Evolutionary conservation across 2,797 vertebrate species (phyloP).

Genomic region (Sebastes glaucus): DNA sequence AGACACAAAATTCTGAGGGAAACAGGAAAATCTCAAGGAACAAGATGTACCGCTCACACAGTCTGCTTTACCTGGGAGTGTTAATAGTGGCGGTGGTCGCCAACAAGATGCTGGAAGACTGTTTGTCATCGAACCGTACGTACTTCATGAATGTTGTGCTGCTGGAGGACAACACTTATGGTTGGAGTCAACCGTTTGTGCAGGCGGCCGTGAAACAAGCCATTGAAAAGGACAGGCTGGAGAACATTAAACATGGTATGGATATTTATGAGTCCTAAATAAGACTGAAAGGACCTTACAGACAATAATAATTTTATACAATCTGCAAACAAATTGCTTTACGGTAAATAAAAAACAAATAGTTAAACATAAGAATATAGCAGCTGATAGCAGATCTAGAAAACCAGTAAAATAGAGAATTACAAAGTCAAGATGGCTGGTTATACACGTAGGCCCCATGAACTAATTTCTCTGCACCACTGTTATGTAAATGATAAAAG

Average conservation of each 20-base stretch:
- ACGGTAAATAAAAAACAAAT: neutral
- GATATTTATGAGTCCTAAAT: neutral
- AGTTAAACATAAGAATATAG: neutral
- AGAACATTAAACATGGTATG: slow-evolving; percentile 78
- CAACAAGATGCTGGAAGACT: slow-evolving; percentile 64
- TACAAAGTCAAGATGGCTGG: neutral
- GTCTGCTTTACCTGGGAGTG: slow-evolving; percentile 55
- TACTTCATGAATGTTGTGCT: slow-evolving; percentile 89
- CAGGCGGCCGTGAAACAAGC: slow-evolving; percentile 77
- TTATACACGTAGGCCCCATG: neutral
- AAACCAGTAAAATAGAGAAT: neutral
- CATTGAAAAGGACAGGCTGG: slow-evolving; percentile 71
- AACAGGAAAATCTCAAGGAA: neutral
- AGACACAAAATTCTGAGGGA: neutral
- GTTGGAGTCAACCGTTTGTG: slow-evolving; percentile 74
- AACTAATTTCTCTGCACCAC: neutral
- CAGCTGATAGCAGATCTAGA: neutral
- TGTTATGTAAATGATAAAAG: neutral
- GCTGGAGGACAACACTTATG: slow-evolving; percentile 86
- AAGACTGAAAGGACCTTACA: neutral
- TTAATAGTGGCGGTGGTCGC: slow-evolving; percentile 17
- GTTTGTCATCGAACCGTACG: neutral
- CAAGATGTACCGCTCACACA: slow-evolving; percentile 42
- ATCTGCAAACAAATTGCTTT: neutral
- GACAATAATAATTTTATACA: neutral